These are phyloP conservation scores for Apodemus agrarius DNA, from an alignment of 2,797 vertebrate species.

Conservation along the genomic window DNA sequence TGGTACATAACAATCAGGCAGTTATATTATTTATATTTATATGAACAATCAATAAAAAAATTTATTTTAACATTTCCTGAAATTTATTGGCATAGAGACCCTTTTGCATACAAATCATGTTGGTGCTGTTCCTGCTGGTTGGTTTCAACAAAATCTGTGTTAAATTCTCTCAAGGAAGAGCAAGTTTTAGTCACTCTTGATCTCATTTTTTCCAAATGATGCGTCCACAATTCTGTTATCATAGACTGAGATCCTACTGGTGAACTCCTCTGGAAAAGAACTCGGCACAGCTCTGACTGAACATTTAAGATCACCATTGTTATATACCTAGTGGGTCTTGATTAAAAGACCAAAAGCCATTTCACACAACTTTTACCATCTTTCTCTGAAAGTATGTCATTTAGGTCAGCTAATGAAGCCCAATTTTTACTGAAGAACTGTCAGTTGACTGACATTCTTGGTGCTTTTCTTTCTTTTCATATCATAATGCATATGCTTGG, in stretches of 20 bases:
- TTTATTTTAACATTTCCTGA: neutral
- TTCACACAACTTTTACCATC: neutral
- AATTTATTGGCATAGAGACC: neutral
- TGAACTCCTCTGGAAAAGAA: neutral
- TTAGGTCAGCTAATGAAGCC: neutral
- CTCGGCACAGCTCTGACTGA: neutral
- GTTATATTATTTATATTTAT: neutral
- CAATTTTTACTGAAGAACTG: neutral
- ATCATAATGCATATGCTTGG: neutral
- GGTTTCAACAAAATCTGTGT: neutral
- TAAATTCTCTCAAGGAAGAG: neutral
- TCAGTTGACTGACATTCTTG: neutral
- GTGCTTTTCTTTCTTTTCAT: neutral
- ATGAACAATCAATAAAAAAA: neutral
- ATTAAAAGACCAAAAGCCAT: neutral
- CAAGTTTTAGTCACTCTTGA: neutral
- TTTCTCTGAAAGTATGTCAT: neutral
- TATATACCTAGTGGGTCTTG: neutral
- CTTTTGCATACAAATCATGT: neutral
- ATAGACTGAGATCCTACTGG: neutral
- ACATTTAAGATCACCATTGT: neutral
- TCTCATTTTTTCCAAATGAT: neutral
- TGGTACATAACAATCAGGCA: neutral
- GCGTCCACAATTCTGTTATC: neutral
- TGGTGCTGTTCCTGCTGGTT: neutral